Conservation (phyloP, 2,113 vertebrate species). For the Hyperoodon ampullatus region DNA sequence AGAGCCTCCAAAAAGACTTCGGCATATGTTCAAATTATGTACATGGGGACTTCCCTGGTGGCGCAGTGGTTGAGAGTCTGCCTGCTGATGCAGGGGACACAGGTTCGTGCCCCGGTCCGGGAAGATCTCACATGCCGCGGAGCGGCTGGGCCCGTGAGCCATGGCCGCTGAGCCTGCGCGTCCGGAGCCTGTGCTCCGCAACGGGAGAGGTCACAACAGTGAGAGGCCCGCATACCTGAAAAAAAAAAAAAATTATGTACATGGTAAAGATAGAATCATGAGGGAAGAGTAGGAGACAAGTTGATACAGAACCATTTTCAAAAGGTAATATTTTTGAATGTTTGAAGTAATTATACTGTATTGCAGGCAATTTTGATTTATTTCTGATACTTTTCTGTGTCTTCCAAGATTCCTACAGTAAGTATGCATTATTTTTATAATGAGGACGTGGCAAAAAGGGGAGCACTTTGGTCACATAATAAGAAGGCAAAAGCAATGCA, state of each 20-base stretch:
- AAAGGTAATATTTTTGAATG: conserved; percentile 45
- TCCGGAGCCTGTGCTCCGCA: too few relatives aligned
- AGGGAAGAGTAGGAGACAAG: not conserved
- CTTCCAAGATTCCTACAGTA: not conserved
- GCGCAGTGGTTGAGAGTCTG: too few relatives aligned
- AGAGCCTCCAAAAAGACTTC: not conserved
- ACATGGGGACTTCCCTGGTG: not conserved
- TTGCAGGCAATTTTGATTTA: not conserved
- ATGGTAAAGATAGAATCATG: not conserved
- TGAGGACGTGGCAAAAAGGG: not conserved
- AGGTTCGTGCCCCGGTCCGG: too few relatives aligned
- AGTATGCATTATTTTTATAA: not conserved
- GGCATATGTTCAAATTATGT: not conserved
- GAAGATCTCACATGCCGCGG: too few relatives aligned
- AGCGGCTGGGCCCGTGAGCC: too few relatives aligned
- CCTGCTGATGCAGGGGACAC: too few relatives aligned
- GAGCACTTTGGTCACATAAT: not conserved
- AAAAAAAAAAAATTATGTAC: not conserved
- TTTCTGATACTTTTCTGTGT: conserved; percentile 18
- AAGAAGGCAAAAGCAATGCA: not conserved
- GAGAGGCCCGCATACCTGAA: fast-evolving
- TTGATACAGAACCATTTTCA: not conserved
- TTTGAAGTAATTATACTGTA: not conserved
- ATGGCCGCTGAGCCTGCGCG: too few relatives aligned
- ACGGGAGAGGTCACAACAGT: too few relatives aligned